Evolutionary conservation across 2,888 invertebrate genomes (phyloP), one percentile per base, ranked within the genome.

Genomic region (Diaperis boleti): DNA sequence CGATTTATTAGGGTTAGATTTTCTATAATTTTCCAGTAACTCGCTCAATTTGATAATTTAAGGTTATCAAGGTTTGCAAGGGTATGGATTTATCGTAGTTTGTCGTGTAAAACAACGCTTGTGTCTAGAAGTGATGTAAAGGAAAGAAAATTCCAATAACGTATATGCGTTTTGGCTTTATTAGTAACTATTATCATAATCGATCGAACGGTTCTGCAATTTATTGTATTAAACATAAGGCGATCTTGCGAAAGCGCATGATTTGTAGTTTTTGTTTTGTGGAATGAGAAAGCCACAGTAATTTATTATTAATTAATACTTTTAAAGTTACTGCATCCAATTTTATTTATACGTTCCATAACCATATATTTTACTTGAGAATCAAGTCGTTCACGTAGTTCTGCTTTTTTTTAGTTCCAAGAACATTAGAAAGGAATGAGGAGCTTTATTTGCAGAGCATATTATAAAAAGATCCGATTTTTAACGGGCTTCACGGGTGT

Each of bases 291-390:
- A 50, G 39, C 31, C 18, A 35, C 37, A 3, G 61, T n/a, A n/a
- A 47, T 55, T 45, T 55, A 54, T 61, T 61, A 61, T 61, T 61
- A 61, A 54, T 61, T 61, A 61, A 52, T 44, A 55, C 47, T 54
- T 49, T 59, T 54, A 52, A 50, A 50, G 18, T 14, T 26, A 60
- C 61, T 61, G 54, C 61, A 61, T 45, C 54, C 61, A 61, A 61
- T 61, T 60, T 55, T 52, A 44, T 47, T 47, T 56, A 56, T 56
- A 56, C 22, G 44, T 10, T 14, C 29, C 22, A 31, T 31, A 42
- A 39, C 52, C 52, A 52, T 26, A 52, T 39, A 52, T 52, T 52
- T 52, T 52, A 50, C n/a, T 4, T n/a, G 22, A 18, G 10, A 22
- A 39, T 47, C 47, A 33, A 39, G 22, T 33, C 17, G 14, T 7